Base-by-base conservation (phyloP, 1,140 invertebrate genomes). In the Spodoptera litura region DNA sequence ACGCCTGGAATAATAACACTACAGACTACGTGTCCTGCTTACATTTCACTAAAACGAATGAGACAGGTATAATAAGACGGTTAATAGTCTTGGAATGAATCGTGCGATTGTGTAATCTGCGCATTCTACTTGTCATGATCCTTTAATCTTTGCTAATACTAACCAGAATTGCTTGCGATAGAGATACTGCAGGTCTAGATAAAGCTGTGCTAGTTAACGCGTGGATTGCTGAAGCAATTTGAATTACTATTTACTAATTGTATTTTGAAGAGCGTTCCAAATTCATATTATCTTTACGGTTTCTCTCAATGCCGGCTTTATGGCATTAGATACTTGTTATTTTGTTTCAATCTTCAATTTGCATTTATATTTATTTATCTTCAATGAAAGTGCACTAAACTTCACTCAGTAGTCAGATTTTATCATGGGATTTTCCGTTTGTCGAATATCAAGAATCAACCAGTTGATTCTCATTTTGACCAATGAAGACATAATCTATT, bases 141-240 rank as follows among this genome's bases (percentile, higher is more conserved):
- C 66, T 70, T 70, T 70, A 70, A 70, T 70, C 49, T 70, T 51
- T 70, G 66, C 66, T 70, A 53, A 70, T 70, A 70, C 49, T 52
- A 68, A 5, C 66, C 66, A 53, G 49, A 51, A 70, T 25, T 25
- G 66, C 49, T 70, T 53, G 64, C 25, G 15, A 68, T 31, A 31
- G 38, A 44, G 49, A 52, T 66, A 66, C 62, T 66, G n/a, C 15
- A 66, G 62, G 51, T 51, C 51, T 35, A 11, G 53, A 31, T 70
- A 12, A 70, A 31, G 25, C 38, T 53, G 66, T 70, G 49, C 66
- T 53, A 70, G 66, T 70, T 52, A 31, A 64, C 25, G 27, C 3
- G 3, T 25, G 64, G 25, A 53, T 70, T 70, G 66, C 27, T 52
- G 49, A 51, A 70, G 25, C 20, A 13, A 52, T 53, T 70, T 53